Evolutionary conservation across 2,888 invertebrate species (phyloP).

Genomic region (Mesoligia furuncula): DNA sequence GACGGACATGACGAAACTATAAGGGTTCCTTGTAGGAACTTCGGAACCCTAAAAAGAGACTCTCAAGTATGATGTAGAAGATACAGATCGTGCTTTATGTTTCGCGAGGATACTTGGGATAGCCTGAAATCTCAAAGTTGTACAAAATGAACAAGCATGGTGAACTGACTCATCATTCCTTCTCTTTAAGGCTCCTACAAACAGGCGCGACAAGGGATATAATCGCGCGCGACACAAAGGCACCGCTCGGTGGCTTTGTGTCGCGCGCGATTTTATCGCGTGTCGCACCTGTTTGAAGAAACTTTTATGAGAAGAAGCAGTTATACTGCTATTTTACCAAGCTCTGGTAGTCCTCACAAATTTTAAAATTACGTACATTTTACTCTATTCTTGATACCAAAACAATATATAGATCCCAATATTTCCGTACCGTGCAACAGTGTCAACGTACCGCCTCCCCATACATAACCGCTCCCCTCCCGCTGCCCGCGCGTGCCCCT

Average conservation of each 20-base stretch:
- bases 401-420: slow-evolving; percentile 10
- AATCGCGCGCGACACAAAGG: too few relatives aligned
- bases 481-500: slow-evolving; percentile 25
- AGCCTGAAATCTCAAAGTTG: too few relatives aligned
- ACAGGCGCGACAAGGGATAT: too few relatives aligned
- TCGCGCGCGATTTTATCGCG: too few relatives aligned
- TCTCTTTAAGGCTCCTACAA: too few relatives aligned
- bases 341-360: background rate
- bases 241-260: too few relatives aligned
- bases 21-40: too few relatives aligned
- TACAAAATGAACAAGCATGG: background rate
- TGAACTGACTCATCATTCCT: background rate
- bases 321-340: too few relatives aligned
- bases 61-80: too few relatives aligned
- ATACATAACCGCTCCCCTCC: slow-evolving; percentile 36
- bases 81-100: background rate
- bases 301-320: background rate
- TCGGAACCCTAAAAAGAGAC: too few relatives aligned
- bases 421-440: slow-evolving; percentile 60
- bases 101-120: background rate
- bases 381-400: background rate
- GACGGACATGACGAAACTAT: too few relatives aligned
- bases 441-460: slow-evolving; percentile 66
- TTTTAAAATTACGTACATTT: background rate
- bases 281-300: too few relatives aligned